These are phyloP conservation scores for Lordiphosa stackelbergi DNA, from an alignment of 1,140 invertebrate genomes.

Conservation along the genomic window DNA sequence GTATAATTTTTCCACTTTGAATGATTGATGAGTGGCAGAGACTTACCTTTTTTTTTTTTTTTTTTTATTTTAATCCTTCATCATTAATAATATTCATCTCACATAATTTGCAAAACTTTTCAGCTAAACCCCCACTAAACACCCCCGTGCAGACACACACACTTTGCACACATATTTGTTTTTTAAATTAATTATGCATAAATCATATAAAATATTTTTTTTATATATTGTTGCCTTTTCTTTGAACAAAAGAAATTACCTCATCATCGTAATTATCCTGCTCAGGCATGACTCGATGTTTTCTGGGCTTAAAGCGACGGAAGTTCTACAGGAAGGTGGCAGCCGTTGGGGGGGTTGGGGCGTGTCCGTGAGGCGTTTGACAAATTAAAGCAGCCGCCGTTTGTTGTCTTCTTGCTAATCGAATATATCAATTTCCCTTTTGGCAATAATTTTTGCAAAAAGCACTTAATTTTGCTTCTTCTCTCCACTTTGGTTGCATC, in stretches of 20 bases:
- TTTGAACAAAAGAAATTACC: slow-evolving; percentile 67
- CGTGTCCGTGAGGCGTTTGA: slow-evolving; percentile 30
- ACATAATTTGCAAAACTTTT: too few species aligned
- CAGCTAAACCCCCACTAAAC: too few species aligned
- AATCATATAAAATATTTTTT: slow-evolving; percentile 48
- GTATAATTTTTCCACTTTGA: too few species aligned
- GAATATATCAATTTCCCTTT: slow-evolving; percentile 62
- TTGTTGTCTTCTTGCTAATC: slow-evolving; percentile 55
- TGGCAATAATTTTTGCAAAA: slow-evolving; percentile 52
- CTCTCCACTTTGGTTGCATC: slow-evolving; percentile 32
- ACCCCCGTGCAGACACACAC: slow-evolving; percentile 17
- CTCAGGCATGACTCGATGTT: slow-evolving; percentile 68
- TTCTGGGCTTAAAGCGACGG: slow-evolving; percentile 46
- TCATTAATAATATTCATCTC: too few species aligned
- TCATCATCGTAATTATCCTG: slow-evolving; percentile 76
- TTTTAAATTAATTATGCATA: slow-evolving; percentile 65
- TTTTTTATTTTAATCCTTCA: too few species aligned
- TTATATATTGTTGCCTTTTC: slow-evolving; percentile 3
- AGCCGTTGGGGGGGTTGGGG: background rate
- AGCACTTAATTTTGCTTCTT: slow-evolving; percentile 51
- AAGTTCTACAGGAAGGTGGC: slow-evolving; percentile 3
- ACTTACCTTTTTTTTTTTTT: too few species aligned
- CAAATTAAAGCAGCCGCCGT: slow-evolving; percentile 46
- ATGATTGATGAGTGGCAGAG: too few species aligned
- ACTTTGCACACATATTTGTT: slow-evolving; percentile 50